Conservation (phyloP, 2,888 invertebrate genomes). For the Acrobasis repandana region DNA sequence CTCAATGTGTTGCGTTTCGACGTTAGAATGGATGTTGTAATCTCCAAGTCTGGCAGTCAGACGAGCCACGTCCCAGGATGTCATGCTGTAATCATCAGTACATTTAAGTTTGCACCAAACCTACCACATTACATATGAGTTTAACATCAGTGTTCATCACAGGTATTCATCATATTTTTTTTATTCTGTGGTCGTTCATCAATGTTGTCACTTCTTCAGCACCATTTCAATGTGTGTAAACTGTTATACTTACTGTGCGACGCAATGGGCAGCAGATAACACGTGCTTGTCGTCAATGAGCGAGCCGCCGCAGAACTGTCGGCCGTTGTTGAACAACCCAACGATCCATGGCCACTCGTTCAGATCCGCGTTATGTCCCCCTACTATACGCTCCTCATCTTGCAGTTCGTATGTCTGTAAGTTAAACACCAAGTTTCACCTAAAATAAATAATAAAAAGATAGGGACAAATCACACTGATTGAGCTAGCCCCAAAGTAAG, state of each 20-base stretch:
- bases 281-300: slow-evolving; percentile 90
- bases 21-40: slow-evolving; percentile 89
- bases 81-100: slow-evolving; percentile 85
- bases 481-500: too few relatives aligned
- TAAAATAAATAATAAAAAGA: too few relatives aligned
- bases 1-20: slow-evolving; percentile 89
- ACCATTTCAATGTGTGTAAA: slow-evolving; percentile 1
- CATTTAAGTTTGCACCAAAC: too few relatives aligned
- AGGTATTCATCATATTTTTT: too few relatives aligned
- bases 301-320: slow-evolving; percentile 95
- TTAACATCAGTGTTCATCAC: too few relatives aligned
- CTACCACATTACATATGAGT: too few relatives aligned
- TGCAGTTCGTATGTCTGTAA: slow-evolving; percentile 18
- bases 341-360: slow-evolving; percentile 95
- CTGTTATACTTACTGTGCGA: slow-evolving; percentile 87
- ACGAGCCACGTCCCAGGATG: slow-evolving; percentile 93
- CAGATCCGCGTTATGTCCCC: slow-evolving; percentile 90
- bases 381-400: slow-evolving; percentile 93
- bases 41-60: slow-evolving; percentile 92
- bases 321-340: slow-evolving; percentile 90
- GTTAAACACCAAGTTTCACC: neutral
- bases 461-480: too few relatives aligned
- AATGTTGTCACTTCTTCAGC: too few relatives aligned
- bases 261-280: slow-evolving; percentile 93
- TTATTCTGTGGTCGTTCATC: too few relatives aligned